phyloP scores from a whole-genome alignment of 2,888 invertebrate genomes.

The Zaprionus lineosus region DNA sequence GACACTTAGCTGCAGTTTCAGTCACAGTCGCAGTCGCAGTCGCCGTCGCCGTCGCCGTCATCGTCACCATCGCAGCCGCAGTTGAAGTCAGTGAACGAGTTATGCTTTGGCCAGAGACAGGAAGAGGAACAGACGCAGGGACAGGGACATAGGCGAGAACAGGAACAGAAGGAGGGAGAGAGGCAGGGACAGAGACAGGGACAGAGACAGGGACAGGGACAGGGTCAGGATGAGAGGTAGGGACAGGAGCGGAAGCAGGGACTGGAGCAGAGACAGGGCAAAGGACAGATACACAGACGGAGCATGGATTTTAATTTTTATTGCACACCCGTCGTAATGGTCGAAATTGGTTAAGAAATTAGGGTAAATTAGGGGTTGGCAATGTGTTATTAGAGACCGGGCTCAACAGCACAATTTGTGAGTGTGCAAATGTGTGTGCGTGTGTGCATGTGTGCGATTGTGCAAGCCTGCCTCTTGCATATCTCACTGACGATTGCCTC shows the following conservation, averaged over 20 bases:
- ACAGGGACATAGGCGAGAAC: not conserved
- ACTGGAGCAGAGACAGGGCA: not conserved
- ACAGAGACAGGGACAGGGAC: not conserved
- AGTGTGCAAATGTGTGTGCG: conserved; percentile 10
- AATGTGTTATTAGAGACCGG: conserved; percentile 74
- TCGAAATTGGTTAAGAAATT: conserved; percentile 81
- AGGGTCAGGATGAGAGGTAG: conserved; percentile 14
- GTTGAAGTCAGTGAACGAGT: conserved; percentile 60
- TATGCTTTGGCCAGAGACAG: conserved; percentile 52
- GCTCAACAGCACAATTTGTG: conserved; percentile 34
- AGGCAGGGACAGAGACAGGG: not conserved
- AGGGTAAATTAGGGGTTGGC: conserved; percentile 81
- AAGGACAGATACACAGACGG: conserved; percentile 18
- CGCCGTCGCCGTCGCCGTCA: conserved; percentile 13
- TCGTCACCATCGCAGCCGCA: conserved; percentile 4
- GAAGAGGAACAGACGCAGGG: not conserved
- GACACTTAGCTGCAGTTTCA: conserved; percentile 50
- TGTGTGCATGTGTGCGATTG: conserved; percentile 10
- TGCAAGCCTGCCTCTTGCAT: conserved; percentile 31
- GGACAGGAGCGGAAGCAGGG: not conserved
- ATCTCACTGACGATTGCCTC: conserved; percentile 16
- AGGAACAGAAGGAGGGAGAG: not conserved
- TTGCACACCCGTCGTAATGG: conserved; percentile 79
- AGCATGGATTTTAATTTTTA: conserved; percentile 79
- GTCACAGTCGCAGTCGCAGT: conserved; percentile 14